phyloP scores from a whole-genome alignment of 2,888 invertebrate species.

The Cantharis nigra region DNA sequence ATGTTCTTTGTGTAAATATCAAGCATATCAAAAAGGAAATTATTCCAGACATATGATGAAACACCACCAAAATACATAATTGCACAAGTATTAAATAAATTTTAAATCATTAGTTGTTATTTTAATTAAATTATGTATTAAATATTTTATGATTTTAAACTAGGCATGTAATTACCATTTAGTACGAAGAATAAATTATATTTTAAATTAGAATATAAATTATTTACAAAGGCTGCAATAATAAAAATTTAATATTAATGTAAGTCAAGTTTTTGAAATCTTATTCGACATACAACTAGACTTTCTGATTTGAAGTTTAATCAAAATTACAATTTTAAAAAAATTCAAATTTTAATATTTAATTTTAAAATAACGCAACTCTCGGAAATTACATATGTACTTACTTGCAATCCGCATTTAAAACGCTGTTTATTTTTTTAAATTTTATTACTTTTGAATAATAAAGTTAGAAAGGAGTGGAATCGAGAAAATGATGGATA shows the following conservation, averaged over 20 bases:
- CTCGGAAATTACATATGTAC: too few species aligned
- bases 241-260: background rate
- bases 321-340: too few species aligned
- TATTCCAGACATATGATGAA: background rate
- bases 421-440: too few species aligned
- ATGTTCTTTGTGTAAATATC: constrained; percentile 57
- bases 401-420: too few species aligned
- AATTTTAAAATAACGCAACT: too few species aligned
- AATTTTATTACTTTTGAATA: too few species aligned
- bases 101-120: background rate
- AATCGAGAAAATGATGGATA: too few species aligned
- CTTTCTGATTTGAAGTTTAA: background rate
- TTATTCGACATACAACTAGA: background rate
- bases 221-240: background rate
- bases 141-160: background rate
- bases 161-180: background rate
- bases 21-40: constrained; percentile 5
- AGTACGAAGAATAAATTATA: background rate
- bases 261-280: background rate
- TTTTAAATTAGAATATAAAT: background rate
- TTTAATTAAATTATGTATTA: background rate
- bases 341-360: too few species aligned
- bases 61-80: background rate
- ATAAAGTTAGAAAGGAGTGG: too few species aligned
- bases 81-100: background rate